Evolutionary conservation across 2,888 invertebrate genomes (phyloP), one percentile per base, ranked within the genome.

Genomic region (Clunio marinus): DNA sequence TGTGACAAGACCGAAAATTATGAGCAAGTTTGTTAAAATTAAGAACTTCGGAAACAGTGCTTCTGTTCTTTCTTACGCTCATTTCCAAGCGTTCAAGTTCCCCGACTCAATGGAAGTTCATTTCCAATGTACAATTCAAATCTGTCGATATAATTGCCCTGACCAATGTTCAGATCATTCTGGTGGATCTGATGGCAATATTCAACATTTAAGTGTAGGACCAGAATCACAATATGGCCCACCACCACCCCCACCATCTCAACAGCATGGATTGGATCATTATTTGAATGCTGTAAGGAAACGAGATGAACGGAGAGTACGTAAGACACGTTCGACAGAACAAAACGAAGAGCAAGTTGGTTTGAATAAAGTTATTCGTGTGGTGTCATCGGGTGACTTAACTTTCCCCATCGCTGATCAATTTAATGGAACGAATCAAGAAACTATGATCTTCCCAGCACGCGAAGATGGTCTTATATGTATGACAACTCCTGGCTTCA

Each of bases 81-180:
- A 93, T 77, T 94, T 94, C 85, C 93, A 94, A 80, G 95, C 95
- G 0, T 95, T 95, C 80, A 95, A 95, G 76, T 95, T 95, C 81
- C 95, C 95, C 0, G 95, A 95, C 75, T 93, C 93, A 0, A 95
- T 95, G 94, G 94, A 95, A 77, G 95, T 95, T 0, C 94, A 95
- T 77, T 95, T 95, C 83, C 93, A 94, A 77, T 95, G 94, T 77
- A 94, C 94, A 28, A 94, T 95, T 71, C 94, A 95, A 77, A 94
- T 95, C 74, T 95, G 95, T 77, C 84, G 94, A 72, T 92, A 93
- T 75, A 90, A 93, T 74, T 95, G 95, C 74, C 95, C 95, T 0
- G 94, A 94, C 72, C 95, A 95, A 75, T 95, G 94, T 75, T 88
- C 91, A 1, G 89, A 89, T 71, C 70, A 83, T 75, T 1, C 70